Evolutionary conservation across 2,888 invertebrate genomes (phyloP), one percentile per base, ranked within the genome.

Genomic region (Eupithecia dodoneata): DNA sequence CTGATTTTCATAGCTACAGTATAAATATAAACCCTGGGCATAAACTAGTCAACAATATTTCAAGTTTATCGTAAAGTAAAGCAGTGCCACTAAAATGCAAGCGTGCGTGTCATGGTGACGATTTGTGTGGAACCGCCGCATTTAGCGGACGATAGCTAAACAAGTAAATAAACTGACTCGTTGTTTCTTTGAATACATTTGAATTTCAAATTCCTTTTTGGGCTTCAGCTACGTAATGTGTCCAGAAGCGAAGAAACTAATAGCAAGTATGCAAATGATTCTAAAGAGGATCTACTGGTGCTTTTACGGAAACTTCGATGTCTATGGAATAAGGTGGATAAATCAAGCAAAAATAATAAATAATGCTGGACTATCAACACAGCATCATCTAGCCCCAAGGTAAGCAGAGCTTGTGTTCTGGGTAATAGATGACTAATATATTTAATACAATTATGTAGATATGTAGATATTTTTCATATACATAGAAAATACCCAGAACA

Each of bases 181-280:
- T 63, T 74, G 47, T 49, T 76, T 55, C 70, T 65, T 79, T 81
- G 79, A 80, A 80, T 80, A 76, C 70, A 81, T 81, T 82, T 79
- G 77, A 80, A 80, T 79, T 80, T n/a, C 71, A 78, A 71, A 78
- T 79, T 75, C 76, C 47, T 66, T 74, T 65, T 72, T 74, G 59
- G 66, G 30, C 63, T 63, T 30, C 30, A 66, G 66, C 42, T 15
- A 42, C 4, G 66, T 13, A 66, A 66, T 65, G 42, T 63, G 63
- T 63, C 63, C 59, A 59, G n/a, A 9, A 59, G 5, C 63, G 63
- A 63, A 30, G 30, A 63, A 63, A 63, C 30, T 30, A 63, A 30
- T 59, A 59, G 63, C 30, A 63, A 18, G 4, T 59, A 63, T 63
- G 63, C 63, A 30, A 59, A 63, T 63, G 9, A 63, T 30, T 63